A percentile compares a stretch with the other conserved stretches of the same genome.
These are phyloP conservation scores for Enteromius radiatus DNA, from an alignment of 2,797 vertebrate species.

Conservation along the genomic window DNA sequence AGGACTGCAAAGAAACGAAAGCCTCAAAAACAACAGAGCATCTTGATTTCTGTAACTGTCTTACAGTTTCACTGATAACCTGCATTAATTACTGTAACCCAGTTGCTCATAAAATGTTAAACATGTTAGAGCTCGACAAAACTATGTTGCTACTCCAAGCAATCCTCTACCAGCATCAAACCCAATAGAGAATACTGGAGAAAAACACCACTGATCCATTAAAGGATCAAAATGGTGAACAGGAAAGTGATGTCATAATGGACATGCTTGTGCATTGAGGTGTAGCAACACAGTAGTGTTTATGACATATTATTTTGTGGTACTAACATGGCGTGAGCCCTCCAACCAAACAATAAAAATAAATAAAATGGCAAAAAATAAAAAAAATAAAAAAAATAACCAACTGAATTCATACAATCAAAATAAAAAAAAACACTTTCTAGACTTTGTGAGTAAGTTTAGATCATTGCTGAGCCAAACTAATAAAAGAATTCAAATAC, in stretches of 20 bases:
- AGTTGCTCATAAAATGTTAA: neutral
- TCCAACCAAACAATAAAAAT: neutral
- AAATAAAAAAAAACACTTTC: neutral
- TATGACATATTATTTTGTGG: neutral
- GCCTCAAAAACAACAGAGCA: constrained; percentile 68
- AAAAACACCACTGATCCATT: neutral
- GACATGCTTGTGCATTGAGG: neutral
- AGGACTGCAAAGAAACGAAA: constrained; percentile 74
- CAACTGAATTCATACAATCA: neutral
- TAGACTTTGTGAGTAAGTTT: neutral
- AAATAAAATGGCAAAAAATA: neutral
- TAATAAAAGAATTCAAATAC: neutral
- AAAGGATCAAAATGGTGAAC: too few relatives aligned
- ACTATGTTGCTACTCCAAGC: constrained; percentile 35
- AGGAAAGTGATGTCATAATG: too few relatives aligned
- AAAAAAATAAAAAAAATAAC: neutral
- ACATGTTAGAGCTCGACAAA: neutral
- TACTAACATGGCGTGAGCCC: constrained; percentile 5
- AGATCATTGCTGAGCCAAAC: neutral
- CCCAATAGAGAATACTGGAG: neutral
- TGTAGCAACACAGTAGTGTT: constrained; percentile 33
- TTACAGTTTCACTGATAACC: constrained; percentile 52
- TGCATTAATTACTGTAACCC: constrained; percentile 64
- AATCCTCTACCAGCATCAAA: neutral
- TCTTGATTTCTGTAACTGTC: constrained; percentile 71